Conservation (phyloP, 2,113 vertebrate species). For the Zosterops lateralis region DNA sequence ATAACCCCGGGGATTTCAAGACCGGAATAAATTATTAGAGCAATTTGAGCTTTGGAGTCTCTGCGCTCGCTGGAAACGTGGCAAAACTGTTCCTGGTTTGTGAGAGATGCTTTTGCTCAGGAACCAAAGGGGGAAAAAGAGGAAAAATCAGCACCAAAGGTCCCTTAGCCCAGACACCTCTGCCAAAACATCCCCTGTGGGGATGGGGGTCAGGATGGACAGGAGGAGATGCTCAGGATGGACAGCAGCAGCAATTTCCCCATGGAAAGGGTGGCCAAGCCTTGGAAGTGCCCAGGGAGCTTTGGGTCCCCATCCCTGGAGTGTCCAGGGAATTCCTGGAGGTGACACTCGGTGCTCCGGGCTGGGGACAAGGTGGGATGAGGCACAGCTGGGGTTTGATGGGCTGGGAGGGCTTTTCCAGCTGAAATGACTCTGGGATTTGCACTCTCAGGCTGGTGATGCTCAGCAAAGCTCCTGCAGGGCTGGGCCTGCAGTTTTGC, state of each 20-base stretch:
- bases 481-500: background rate
- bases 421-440: rapidly evolving
- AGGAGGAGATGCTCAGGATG: background rate
- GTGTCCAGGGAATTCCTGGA: background rate
- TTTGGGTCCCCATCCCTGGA: background rate
- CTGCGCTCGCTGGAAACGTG: background rate
- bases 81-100: background rate
- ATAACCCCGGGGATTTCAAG: slow-evolving; percentile 49
- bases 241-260: rapidly evolving
- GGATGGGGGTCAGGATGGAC: background rate
- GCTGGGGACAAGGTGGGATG: rapidly evolving
- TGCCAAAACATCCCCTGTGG: rapidly evolving
- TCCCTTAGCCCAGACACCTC: background rate
- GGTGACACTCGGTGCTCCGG: rapidly evolving
- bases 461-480: background rate
- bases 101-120: background rate
- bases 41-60: slow-evolving; percentile 21
- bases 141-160: background rate
- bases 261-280: rapidly evolving
- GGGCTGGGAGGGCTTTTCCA: background rate
- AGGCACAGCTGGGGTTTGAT: rapidly evolving
- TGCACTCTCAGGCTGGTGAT: rapidly evolving
- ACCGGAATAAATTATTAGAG: slow-evolving; percentile 49
- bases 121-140: background rate
- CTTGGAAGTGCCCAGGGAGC: rapidly evolving